phyloP scores from a whole-genome alignment of 2,888 invertebrate genomes.

The Agrilus cyanescens region DNA sequence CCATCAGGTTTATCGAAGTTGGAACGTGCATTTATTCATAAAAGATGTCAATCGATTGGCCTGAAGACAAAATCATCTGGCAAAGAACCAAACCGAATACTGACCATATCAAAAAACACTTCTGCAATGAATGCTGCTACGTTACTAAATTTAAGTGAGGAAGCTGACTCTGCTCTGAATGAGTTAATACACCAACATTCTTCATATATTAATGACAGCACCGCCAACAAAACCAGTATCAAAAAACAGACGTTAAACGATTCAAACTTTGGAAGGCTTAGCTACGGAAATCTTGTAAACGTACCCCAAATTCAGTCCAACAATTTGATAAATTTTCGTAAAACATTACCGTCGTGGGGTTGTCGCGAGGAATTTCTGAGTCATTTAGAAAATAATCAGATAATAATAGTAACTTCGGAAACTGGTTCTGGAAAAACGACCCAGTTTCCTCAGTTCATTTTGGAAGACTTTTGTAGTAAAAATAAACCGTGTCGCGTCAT shows the following conservation, averaged over 20 bases:
- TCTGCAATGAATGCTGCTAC: neutral
- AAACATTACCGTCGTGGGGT: constrained; percentile 57
- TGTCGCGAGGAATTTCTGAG: constrained; percentile 54
- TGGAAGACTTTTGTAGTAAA: constrained; percentile 57
- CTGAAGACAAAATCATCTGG: constrained; percentile 74
- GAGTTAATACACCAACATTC: neutral
- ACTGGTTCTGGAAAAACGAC: constrained; percentile 95
- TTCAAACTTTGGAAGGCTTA: constrained; percentile 9
- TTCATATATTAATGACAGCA: neutral
- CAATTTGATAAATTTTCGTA: constrained; percentile 46
- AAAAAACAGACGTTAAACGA: constrained; percentile 2
- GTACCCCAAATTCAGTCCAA: constrained; percentile 38
- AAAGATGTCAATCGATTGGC: constrained; percentile 53
- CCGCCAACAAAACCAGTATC: neutral
- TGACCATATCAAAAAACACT: constrained; percentile 15
- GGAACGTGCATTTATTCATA: constrained; percentile 72
- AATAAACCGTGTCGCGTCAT: constrained; percentile 67
- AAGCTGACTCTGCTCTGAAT: constrained; percentile 5
- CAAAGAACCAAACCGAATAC: constrained; percentile 38
- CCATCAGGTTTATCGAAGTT: constrained; percentile 63
- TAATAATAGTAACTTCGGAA: constrained; percentile 67
- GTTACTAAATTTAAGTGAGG: constrained; percentile 1
- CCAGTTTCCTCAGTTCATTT: constrained; percentile 85
- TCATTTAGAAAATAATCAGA: constrained; percentile 52
- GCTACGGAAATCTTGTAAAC: constrained; percentile 7